phyloP scores from a whole-genome alignment of 2,888 invertebrate genomes.

The Bombylius major region DNA sequence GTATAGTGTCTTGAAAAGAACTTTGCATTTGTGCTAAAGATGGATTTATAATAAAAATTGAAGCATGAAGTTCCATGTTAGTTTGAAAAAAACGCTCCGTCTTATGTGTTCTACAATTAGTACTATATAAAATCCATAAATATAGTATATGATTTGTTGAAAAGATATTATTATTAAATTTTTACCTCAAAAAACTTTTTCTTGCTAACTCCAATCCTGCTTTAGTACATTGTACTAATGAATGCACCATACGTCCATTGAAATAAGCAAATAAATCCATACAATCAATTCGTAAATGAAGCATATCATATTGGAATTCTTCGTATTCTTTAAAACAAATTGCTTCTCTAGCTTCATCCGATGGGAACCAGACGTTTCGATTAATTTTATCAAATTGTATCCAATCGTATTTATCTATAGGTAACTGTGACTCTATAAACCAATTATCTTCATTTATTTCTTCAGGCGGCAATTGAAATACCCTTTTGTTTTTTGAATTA shows the following conservation, averaged over 20 bases:
- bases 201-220: slow-evolving; percentile 59
- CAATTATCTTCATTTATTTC: slow-evolving; percentile 31
- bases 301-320: slow-evolving; percentile 46
- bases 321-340: slow-evolving; percentile 48
- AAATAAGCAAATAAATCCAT: slow-evolving; percentile 72
- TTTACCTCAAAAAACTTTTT: slow-evolving; percentile 22
- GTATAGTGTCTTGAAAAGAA: slow-evolving; percentile 35
- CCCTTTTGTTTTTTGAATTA: slow-evolving; percentile 44
- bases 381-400: slow-evolving; percentile 32
- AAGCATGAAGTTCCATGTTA: slow-evolving; percentile 25
- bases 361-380: slow-evolving; percentile 26
- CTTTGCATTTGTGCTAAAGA: slow-evolving; percentile 27
- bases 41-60: slow-evolving; percentile 23
- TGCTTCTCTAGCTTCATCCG: slow-evolving; percentile 22
- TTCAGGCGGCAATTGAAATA: slow-evolving; percentile 50
- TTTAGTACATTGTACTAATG: slow-evolving; percentile 61
- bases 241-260: slow-evolving; percentile 59
- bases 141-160: not conserved
- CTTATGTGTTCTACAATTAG: slow-evolving; percentile 22
- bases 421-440: slow-evolving; percentile 30
- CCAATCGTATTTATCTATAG: slow-evolving; percentile 34
- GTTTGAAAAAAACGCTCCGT: slow-evolving; percentile 24
- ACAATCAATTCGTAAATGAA: slow-evolving; percentile 54
- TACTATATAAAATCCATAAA: slow-evolving; percentile 14
- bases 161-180: not conserved